These are phyloP conservation scores for Himalopsyche anomala DNA, from an alignment of 2,888 invertebrate species.

Conservation along the genomic window DNA sequence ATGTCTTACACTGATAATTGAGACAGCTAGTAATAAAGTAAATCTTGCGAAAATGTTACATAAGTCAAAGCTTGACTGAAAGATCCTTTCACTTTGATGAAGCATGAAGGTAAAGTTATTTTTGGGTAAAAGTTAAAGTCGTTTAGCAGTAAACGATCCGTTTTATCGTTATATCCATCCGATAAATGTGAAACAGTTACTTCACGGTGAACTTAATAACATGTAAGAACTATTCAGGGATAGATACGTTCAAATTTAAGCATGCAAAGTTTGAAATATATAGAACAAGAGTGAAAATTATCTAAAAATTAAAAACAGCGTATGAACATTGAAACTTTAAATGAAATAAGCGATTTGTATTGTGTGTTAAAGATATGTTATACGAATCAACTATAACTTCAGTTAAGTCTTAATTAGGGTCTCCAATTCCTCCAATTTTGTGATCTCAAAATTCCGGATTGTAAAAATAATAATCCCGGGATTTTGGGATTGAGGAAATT, in stretches of 20 bases:
- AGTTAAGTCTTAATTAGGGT: no score
- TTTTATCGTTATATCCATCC: conserved; percentile 34
- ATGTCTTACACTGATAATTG: no score
- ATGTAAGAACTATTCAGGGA: not conserved
- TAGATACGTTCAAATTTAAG: not conserved
- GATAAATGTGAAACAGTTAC: conserved; percentile 20
- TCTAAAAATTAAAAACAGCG: no score
- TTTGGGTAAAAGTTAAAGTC: not conserved
- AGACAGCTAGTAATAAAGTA: no score
- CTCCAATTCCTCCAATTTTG: no score
- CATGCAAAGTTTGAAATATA: not conserved
- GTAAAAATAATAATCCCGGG: no score
- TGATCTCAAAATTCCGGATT: no score
- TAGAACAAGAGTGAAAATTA: not conserved
- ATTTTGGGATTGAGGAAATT: no score
- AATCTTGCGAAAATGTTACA: not conserved
- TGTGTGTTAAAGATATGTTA: no score
- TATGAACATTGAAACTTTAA: no score
- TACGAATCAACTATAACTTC: no score
- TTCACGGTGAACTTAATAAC: conserved; percentile 2
- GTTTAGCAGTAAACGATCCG: conserved; percentile 31
- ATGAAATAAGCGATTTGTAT: no score
- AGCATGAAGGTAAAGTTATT: not conserved
- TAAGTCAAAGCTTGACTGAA: not conserved
- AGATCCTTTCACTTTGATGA: conserved; percentile 6